Conservation (phyloP, 2,113 vertebrate species). For the Oreamnos americanus region DNA sequence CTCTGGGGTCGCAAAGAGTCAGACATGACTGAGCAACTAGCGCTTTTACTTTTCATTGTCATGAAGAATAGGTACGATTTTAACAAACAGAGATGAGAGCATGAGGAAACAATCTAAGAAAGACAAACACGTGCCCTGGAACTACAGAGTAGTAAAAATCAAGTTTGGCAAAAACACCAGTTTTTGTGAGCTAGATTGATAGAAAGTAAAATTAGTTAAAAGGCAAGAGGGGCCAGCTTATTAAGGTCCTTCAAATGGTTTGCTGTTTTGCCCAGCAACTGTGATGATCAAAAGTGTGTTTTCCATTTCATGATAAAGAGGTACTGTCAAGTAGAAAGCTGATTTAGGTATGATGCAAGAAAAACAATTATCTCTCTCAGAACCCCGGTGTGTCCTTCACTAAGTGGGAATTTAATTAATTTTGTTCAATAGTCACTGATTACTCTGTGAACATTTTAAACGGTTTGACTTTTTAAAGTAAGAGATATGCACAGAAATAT, state of each 20-base stretch:
- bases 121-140: not conserved
- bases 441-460: not conserved
- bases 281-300: not conserved
- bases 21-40: not conserved
- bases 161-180: not conserved
- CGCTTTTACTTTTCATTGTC: not conserved
- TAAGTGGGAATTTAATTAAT: slow-evolving; percentile 40
- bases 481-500: not conserved
- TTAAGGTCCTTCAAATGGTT: not conserved
- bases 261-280: not conserved
- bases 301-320: not conserved
- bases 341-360: not conserved
- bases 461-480: not conserved
- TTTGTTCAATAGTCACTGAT: slow-evolving; percentile 20
- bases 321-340: not conserved
- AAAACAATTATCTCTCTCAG: not conserved
- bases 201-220: not conserved
- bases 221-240: not conserved
- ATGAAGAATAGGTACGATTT: not conserved
- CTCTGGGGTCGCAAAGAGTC: not conserved
- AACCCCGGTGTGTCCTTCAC: not conserved
- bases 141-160: not conserved
- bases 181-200: not conserved
- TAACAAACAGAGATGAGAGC: not conserved
- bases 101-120: not conserved